Evolutionary conservation across 2,888 invertebrate genomes (phyloP).

Genomic region (Rhagium mordax): DNA sequence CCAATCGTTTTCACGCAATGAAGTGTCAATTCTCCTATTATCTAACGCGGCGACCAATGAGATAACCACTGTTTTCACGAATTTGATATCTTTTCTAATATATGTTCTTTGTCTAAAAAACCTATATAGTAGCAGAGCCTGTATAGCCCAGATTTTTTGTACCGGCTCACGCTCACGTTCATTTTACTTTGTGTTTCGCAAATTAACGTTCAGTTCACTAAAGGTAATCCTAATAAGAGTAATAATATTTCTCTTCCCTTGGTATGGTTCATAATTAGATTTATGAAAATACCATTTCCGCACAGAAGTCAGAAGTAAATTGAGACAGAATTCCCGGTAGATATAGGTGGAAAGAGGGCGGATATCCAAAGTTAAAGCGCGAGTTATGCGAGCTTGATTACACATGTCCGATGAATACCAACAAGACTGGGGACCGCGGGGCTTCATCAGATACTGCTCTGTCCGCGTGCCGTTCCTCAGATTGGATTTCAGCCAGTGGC

Average conservation of each 20-base stretch:
- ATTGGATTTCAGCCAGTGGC: slow-evolving; percentile 49
- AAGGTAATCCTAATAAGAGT: neutral
- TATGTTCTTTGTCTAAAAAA: too few relatives aligned
- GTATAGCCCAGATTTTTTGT: too few relatives aligned
- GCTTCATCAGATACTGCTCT: slow-evolving; percentile 52
- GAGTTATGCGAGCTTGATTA: slow-evolving; percentile 60
- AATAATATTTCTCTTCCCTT: neutral
- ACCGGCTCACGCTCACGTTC: neutral
- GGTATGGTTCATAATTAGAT: slow-evolving; percentile 23
- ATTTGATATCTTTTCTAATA: too few relatives aligned
- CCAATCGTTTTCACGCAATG: too few relatives aligned
- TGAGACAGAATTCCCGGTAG: slow-evolving; percentile 17
- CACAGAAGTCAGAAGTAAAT: slow-evolving; percentile 20
- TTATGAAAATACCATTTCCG: slow-evolving; percentile 16
- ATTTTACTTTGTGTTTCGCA: neutral
- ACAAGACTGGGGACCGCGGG: slow-evolving; percentile 60
- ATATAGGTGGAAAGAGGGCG: slow-evolving; percentile 24
- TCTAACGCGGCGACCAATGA: too few relatives aligned
- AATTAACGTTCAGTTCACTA: neutral
- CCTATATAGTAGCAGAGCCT: too few relatives aligned
- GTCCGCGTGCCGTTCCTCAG: slow-evolving; percentile 42
- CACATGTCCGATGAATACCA: slow-evolving; percentile 62
- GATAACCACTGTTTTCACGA: too few relatives aligned
- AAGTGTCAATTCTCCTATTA: too few relatives aligned
- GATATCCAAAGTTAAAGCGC: slow-evolving; percentile 31